A percentile compares a stretch with the other conserved stretches of the same genome.
phyloP scores from a whole-genome alignment of 1,140 invertebrate species.

The Magallana angulata region DNA sequence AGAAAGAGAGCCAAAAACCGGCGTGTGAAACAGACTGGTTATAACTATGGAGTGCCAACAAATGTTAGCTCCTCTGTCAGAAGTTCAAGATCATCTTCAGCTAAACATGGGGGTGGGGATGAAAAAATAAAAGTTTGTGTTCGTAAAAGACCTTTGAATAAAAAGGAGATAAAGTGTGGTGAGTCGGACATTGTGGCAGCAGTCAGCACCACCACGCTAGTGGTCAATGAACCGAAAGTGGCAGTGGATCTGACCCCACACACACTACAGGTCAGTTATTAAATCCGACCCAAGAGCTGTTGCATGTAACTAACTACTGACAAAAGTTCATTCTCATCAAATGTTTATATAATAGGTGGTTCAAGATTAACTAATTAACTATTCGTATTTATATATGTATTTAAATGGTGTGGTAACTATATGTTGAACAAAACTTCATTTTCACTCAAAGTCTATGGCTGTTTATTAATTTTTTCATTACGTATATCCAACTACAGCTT shows the following conservation, averaged over 20 bases:
- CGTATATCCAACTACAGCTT: too few relatives aligned
- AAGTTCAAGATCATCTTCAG: slow-evolving; percentile 49
- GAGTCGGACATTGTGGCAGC: slow-evolving; percentile 97
- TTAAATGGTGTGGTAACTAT: too few relatives aligned
- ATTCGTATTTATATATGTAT: too few relatives aligned
- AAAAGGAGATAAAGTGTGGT: slow-evolving; percentile 83
- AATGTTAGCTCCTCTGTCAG: slow-evolving; percentile 35
- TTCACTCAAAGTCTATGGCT: too few relatives aligned
- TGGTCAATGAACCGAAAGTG: slow-evolving; percentile 97
- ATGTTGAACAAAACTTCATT: too few relatives aligned
- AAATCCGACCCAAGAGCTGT: too few relatives aligned
- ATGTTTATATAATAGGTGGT: too few relatives aligned
- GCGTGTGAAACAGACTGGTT: slow-evolving; percentile 69
- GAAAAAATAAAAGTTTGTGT: slow-evolving; percentile 95
- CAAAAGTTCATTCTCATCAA: too few relatives aligned
- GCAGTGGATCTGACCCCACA: slow-evolving; percentile 99
- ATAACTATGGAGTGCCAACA: slow-evolving; percentile 77
- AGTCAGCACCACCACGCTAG: slow-evolving; percentile 93
- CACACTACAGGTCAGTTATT: slow-evolving; percentile 74
- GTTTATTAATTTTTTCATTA: too few relatives aligned
- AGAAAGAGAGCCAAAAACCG: slow-evolving; percentile 60
- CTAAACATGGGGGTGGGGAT: slow-evolving; percentile 53
- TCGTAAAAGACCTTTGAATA: slow-evolving; percentile 95
- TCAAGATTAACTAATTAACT: too few relatives aligned
- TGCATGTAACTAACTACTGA: too few relatives aligned